Evolutionary conservation across 37 sponge, comb jelly and placozoan species (phyloP).

Genomic region (Beroe forskalii): DNA sequence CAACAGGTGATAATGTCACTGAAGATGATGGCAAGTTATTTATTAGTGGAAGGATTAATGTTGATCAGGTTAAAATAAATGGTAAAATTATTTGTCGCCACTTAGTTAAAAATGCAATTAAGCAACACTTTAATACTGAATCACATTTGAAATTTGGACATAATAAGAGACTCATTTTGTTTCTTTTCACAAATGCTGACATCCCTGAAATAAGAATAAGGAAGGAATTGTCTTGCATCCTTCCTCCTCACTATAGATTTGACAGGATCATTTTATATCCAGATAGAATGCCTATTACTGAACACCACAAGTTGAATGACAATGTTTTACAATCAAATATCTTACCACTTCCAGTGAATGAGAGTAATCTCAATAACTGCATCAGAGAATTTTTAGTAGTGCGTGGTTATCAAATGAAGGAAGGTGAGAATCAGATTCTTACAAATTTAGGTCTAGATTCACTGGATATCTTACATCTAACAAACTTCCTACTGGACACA

Average conservation of each 20-base stretch:
- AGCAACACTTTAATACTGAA: background rate
- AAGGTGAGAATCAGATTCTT: background rate
- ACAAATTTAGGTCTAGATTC: slow-evolving; percentile 9
- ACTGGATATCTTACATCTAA: slow-evolving; percentile 5
- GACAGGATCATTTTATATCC: background rate
- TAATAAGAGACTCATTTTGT: background rate
- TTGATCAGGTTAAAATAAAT: slow-evolving; percentile 38
- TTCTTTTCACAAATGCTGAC: background rate
- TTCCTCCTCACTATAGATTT: slow-evolving; percentile 53
- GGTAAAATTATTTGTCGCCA: slow-evolving; percentile 14
- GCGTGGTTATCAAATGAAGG: background rate
- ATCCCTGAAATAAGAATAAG: background rate
- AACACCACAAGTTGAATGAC: slow-evolving; percentile 16
- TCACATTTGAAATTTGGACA: background rate
- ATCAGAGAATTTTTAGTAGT: background rate
- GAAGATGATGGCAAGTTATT: background rate
- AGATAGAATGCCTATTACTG: background rate
- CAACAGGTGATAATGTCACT: slow-evolving; percentile 19
- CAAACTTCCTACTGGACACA: background rate
- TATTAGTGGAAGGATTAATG: background rate
- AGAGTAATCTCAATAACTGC: slow-evolving; percentile 21
- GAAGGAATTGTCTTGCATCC: background rate
- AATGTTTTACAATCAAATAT: background rate
- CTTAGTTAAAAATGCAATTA: background rate
- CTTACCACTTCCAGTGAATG: background rate